Base-by-base conservation (phyloP, 1,140 invertebrate genomes). In the Acyrthosiphon pisum region DNA sequence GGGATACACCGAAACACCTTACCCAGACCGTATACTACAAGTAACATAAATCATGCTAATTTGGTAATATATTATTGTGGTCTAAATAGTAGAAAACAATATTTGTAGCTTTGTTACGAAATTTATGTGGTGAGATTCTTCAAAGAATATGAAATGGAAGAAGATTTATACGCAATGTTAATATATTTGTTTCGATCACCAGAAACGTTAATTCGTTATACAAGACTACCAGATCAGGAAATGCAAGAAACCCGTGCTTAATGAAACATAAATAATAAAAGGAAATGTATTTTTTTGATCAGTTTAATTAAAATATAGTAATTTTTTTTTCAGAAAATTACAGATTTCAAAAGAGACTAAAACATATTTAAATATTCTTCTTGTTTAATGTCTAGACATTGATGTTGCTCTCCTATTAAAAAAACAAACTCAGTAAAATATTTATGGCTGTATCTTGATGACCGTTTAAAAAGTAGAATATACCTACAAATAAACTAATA, bases 141-240 rank as follows among this genome's bases (percentile, higher is more conserved):
- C 87, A 96, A 97, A 60, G 98, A 99, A 94, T 97, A 99, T 93
- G 96, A 97, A 22, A 95, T 99, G 23, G 99, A 99, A 96, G 99
- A 99, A 96, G 98, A 99, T 95, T 96, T 99, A 23, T 99, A 99
- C 95, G 98, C 99, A 35, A 99, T 99, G 96, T 96, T 99, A 89
- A 97, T 99, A 94, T 99, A 99, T 97, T 96, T 99, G 87, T 99
- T 99, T 95, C 97, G 99, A 93, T 99, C 99, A 48, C 98, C 99
- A 1, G 98, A 99, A 95, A 99, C 99, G 35, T 96, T 99, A 94
- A 99, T 99, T 94, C 98, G 98, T 96, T 99, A 97, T 97, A 99
- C 98, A 41, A 95, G 97, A 84, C 30, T 18, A n/a, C 91, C 93
- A 18, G 48, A 93, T 20, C 8, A 50, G 14, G 2, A 84, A 18